A percentile compares a stretch with the other conserved stretches of the same genome.
Evolutionary conservation across 1,140 invertebrate genomes (phyloP).

Genomic region (Heliconius eleuchia): DNA sequence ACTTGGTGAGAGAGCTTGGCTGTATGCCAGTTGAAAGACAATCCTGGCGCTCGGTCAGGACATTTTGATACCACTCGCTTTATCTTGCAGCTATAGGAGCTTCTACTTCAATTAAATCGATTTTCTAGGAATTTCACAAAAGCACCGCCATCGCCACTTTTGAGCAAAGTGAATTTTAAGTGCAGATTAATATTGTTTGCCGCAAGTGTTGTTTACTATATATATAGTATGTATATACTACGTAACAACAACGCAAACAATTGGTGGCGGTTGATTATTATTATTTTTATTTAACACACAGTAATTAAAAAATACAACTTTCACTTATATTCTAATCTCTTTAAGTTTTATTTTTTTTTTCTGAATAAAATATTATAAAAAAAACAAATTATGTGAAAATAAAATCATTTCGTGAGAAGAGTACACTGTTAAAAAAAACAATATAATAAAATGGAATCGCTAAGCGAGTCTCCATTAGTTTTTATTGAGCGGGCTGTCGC

Average conservation of each 20-base stretch:
- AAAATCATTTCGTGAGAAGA: constrained; percentile 13
- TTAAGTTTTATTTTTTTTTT: not conserved
- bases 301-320: not conserved
- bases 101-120: constrained; percentile 51
- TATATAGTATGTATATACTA: not conserved
- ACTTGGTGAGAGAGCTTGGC: constrained; percentile 50
- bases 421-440: not conserved
- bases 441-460: constrained; percentile 33
- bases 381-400: constrained; percentile 6
- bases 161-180: constrained; percentile 20
- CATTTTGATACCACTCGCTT: constrained; percentile 60
- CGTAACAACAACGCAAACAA: too few relatives aligned
- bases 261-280: not conserved
- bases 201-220: not conserved
- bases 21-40: constrained; percentile 60
- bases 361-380: not conserved
- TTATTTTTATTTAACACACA: not conserved
- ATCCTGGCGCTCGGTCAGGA: constrained; percentile 67
- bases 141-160: constrained; percentile 31
- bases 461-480: constrained; percentile 56
- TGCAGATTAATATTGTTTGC: constrained; percentile 15
- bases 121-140: constrained; percentile 40
- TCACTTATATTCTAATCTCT: not conserved
- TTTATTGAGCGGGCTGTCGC: constrained; percentile 57
- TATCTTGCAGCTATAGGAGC: constrained; percentile 54